Conservation (phyloP, 2,888 invertebrate species). For the Lysandra bellargus region DNA sequence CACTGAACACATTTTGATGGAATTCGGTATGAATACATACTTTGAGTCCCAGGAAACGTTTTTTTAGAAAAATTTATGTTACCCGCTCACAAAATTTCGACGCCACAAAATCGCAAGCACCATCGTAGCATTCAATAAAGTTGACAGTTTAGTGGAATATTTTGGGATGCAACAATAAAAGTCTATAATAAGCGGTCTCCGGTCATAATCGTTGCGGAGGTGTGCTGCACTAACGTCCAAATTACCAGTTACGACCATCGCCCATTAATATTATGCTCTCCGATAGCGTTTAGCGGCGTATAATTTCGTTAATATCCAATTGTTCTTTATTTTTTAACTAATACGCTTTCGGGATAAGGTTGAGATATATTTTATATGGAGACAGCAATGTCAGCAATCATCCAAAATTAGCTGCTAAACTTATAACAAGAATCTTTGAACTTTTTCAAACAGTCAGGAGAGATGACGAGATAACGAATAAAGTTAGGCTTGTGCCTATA, state of each 20-base stretch:
- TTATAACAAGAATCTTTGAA: too few relatives aligned
- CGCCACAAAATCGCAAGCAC: background rate
- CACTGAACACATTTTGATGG: too few relatives aligned
- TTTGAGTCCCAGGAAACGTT: too few relatives aligned
- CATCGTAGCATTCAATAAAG: background rate
- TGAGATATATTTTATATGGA: background rate
- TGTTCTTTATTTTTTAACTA: background rate
- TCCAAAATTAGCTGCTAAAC: background rate
- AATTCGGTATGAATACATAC: too few relatives aligned
- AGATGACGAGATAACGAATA: too few relatives aligned
- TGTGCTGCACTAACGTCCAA: slow-evolving; percentile 9
- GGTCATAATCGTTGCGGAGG: background rate
- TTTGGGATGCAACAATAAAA: background rate
- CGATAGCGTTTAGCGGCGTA: background rate
- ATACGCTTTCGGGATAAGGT: background rate
- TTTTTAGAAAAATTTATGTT: too few relatives aligned
- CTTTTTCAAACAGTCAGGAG: too few relatives aligned
- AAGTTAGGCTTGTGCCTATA: too few relatives aligned
- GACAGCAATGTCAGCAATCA: background rate
- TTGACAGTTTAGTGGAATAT: background rate
- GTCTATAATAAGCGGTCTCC: background rate
- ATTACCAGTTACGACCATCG: background rate
- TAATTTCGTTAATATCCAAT: background rate
- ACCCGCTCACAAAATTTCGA: too few relatives aligned
- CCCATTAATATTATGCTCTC: background rate